A percentile compares a stretch with the other conserved stretches of the same genome.
These are phyloP conservation scores for Canis aureus DNA, from an alignment of 2,113 vertebrate genomes.

Conservation along the genomic window DNA sequence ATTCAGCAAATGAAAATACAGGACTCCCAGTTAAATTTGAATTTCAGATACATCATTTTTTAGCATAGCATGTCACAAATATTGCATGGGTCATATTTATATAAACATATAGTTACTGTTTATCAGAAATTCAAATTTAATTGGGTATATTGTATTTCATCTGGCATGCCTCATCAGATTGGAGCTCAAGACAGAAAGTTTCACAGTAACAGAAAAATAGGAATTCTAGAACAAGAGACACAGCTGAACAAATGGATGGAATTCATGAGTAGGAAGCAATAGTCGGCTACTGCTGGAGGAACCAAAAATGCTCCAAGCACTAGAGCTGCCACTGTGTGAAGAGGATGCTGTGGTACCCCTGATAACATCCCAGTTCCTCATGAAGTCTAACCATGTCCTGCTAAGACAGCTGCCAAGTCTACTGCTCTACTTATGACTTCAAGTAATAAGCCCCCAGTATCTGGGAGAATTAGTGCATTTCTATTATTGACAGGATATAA, in stretches of 20 bases:
- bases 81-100: neutral
- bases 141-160: neutral
- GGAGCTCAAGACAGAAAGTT: neutral
- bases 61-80: neutral
- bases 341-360: neutral
- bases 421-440: neutral
- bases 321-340: neutral
- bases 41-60: neutral
- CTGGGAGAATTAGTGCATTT: neutral
- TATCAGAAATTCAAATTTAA: conserved; percentile 62
- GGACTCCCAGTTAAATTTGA: neutral
- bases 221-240: neutral
- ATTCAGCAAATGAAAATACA: neutral
- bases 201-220: neutral
- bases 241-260: neutral
- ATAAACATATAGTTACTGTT: neutral
- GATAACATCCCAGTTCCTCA: neutral
- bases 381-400: neutral
- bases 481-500: neutral
- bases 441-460: neutral
- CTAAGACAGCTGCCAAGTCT: neutral
- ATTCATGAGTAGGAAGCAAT: neutral
- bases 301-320: neutral
- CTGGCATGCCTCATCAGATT: neutral
- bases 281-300: neutral